Conservation (phyloP, 2,113 vertebrate species). For the Cochlearius cochlearius region DNA sequence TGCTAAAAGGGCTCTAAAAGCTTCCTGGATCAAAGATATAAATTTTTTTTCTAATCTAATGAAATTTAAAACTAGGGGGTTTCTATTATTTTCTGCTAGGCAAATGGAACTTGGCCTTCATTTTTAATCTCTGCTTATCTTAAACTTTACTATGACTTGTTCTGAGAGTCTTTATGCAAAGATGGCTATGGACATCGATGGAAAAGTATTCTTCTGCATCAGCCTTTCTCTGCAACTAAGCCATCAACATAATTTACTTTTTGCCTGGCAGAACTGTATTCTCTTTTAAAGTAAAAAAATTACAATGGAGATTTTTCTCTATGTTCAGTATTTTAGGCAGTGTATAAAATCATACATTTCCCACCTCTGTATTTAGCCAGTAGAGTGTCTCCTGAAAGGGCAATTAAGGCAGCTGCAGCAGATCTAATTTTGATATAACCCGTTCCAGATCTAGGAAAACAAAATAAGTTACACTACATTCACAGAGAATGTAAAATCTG, state of each 20-base stretch:
- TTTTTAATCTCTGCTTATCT: background rate
- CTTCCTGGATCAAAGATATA: background rate
- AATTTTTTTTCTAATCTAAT: background rate
- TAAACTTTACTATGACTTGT: background rate
- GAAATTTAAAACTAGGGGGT: background rate
- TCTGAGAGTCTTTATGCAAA: background rate
- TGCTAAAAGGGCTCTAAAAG: background rate
- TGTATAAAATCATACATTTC: background rate
- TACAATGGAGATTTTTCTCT: background rate
- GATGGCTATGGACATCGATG: background rate
- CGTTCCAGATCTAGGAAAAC: conserved; percentile 56
- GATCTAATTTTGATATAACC: conserved; percentile 67
- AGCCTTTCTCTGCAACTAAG: background rate
- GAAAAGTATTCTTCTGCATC: background rate
- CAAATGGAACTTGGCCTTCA: background rate
- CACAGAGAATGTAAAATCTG: background rate
- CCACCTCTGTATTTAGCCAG: conserved; percentile 81
- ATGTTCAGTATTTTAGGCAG: background rate
- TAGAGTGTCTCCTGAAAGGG: conserved; percentile 78
- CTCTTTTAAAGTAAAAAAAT: background rate
- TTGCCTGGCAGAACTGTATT: background rate
- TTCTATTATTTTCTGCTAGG: background rate
- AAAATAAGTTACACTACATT: background rate
- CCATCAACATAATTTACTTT: background rate
- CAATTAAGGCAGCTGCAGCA: conserved; percentile 71